Base-by-base conservation (phyloP, 2,888 invertebrate genomes). In the Drosophila austrosaltans region DNA sequence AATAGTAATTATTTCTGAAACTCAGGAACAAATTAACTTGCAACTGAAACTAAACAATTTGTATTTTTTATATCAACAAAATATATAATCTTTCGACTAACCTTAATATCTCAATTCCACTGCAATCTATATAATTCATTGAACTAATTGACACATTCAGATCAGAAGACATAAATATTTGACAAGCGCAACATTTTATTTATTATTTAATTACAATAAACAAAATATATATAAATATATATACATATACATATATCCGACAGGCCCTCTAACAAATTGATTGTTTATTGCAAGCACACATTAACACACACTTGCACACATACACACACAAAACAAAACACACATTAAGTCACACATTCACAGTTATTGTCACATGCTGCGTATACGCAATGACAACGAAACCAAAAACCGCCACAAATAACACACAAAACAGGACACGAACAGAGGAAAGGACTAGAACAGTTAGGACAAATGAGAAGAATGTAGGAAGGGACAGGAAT, bases 141-240 rank as follows among this genome's bases (percentile, higher is more conserved):
- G 56, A 71, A 77, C 77, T 82, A 82, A 82, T 82, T 82, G 82
- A 82, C 82, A 79, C 67, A 66, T 57, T 67, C 71, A 64, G 65
- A 72, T 77, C 66, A 72, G 22, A 66, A 57, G 63, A 59, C 77
- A 81, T 72, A 82, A 81, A 82, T 76, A 76, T 77, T 66, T 60
- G 57, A 54, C 53, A 40, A 66, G 7, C 30, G 36, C 54, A 66
- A 63, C 57, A 54, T 59, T 74, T 74, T 82, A 82, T 83, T 82
- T 84, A 84, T 81, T 82, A 83, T 84, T 83, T 84, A 81, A 84
- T 84, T 83, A 84, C 65, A 84, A 82, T 82, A 81, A 82, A 64
- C 59, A 36, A 57, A 63, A 58, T 40, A 67, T 60, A 65, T 61
- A 67, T 66, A 67, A 65, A 67, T 44, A 64, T 63, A 76, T 71